Evolutionary conservation across 2,797 vertebrate species (phyloP), one percentile per base, ranked within the genome.

Genomic region (Myiothlypis chrysogaster): DNA sequence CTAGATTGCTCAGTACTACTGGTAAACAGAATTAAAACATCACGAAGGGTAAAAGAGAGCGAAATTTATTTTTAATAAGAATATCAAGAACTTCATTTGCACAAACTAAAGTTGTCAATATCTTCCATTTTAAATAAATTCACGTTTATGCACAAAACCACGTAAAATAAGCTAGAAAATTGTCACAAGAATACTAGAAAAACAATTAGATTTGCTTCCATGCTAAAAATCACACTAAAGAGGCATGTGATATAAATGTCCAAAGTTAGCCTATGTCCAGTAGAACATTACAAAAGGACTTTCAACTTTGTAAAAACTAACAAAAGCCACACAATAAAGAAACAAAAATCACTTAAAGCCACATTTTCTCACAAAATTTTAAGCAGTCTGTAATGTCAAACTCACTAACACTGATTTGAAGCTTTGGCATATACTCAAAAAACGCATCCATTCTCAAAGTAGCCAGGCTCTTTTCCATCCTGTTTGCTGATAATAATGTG

Each of bases 61-160:
- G 55, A 92, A 87, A 83, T 89, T 93, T 79, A 91, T 92, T 95
- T 96, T 96, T 94, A 90, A 68, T 96, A 95, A 92, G 86, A 95
- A 87, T 95, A 93, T 89, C 82, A 88, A 30, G 93, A 82, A 90
- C 56, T 86, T 94, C 25, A 73, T 95, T 95, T 96, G 90, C 93
- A 96, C 88, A 95, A 96, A 89, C 90, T 91, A n/a, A 88, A 94
- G 39, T 34, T 72, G 68, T 78, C 71, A 46, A 27, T 59, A 71
- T 65, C 28, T 86, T 85, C 55, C 28, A 81, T 83, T 70, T 94
- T 91, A 95, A 95, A 94, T 95, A 94, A 95, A 92, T 71, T 30
- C 60, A 93, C 70, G 39, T 72, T 94, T 94, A 61, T 73, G 70
- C 94, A 95, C 91, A 93, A 91, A 92, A 17, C 21, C 68, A 90